These are phyloP conservation scores for Neoascia interrupta DNA, from an alignment of 2,888 invertebrate genomes.

Conservation along the genomic window DNA sequence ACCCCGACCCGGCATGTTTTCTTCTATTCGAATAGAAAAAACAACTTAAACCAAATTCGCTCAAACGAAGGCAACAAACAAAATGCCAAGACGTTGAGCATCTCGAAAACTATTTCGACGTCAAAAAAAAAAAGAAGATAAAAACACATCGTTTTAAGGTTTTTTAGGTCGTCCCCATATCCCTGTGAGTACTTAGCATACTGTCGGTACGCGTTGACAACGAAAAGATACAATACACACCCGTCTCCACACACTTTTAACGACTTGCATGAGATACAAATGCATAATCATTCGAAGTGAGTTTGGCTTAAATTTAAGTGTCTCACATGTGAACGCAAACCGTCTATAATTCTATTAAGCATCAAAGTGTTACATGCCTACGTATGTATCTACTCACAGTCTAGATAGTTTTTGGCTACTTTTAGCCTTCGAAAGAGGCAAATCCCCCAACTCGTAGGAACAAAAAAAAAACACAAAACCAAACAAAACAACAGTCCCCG, in stretches of 20 bases:
- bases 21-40: conserved; percentile 29
- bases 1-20: conserved; percentile 38
- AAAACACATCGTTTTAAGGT: conserved; percentile 42
- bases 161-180: conserved; percentile 59
- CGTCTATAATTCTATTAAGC: conserved; percentile 66
- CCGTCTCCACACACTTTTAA: conserved; percentile 27
- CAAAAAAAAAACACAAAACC: conserved; percentile 4
- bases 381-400: conserved; percentile 29
- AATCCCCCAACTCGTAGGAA: conserved; percentile 15
- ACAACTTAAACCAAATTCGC: conserved; percentile 58
- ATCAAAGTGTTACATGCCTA: no score
- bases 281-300: conserved; percentile 2
- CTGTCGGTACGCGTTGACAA: conserved; percentile 41
- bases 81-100: no score
- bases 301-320: conserved; percentile 56
- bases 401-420: conserved; percentile 40
- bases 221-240: conserved; percentile 46
- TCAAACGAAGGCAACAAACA: conserved; percentile 21
- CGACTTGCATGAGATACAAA: neutral
- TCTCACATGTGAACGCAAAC: conserved; percentile 59
- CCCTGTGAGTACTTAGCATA: conserved; percentile 3
- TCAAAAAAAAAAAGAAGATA: conserved; percentile 24
- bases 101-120: conserved; percentile 21
- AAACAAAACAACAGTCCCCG: no score
- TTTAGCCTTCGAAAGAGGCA: conserved; percentile 54